phyloP scores from a whole-genome alignment of 2,888 invertebrate genomes.

The Thyatira batis region DNA sequence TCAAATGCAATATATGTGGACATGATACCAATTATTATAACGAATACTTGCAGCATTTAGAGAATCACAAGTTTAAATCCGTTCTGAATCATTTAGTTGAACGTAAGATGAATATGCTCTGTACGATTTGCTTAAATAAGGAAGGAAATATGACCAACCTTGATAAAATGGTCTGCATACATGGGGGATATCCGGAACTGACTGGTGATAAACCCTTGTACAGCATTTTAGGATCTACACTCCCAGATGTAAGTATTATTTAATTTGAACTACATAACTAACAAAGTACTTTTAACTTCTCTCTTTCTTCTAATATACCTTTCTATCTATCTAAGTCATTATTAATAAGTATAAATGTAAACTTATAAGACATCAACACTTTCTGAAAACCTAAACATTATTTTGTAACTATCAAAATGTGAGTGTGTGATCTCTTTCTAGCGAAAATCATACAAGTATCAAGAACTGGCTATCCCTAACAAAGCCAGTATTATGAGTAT shows the following conservation, averaged over 20 bases:
- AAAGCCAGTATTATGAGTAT: constrained; percentile 40
- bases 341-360: too few relatives aligned
- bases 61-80: constrained; percentile 68
- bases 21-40: constrained; percentile 34
- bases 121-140: constrained; percentile 61
- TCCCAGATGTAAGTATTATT: constrained; percentile 63
- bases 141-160: constrained; percentile 42
- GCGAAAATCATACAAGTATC: constrained; percentile 58
- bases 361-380: too few relatives aligned
- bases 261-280: background rate
- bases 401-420: constrained; percentile 5
- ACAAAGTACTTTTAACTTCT: background rate
- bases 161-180: constrained; percentile 51
- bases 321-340: constrained; percentile 4
- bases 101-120: constrained; percentile 54
- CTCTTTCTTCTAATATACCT: constrained; percentile 1
- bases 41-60: constrained; percentile 61
- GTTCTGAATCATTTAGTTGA: constrained; percentile 56
- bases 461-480: constrained; percentile 47
- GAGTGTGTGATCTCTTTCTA: constrained; percentile 48
- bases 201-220: constrained; percentile 56
- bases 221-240: constrained; percentile 51
- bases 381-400: too few relatives aligned
- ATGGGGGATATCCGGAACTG: constrained; percentile 64
- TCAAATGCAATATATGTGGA: constrained; percentile 57